Conservation (phyloP, 2,113 vertebrate genomes). For the Cranoglanis bouderius region DNA sequence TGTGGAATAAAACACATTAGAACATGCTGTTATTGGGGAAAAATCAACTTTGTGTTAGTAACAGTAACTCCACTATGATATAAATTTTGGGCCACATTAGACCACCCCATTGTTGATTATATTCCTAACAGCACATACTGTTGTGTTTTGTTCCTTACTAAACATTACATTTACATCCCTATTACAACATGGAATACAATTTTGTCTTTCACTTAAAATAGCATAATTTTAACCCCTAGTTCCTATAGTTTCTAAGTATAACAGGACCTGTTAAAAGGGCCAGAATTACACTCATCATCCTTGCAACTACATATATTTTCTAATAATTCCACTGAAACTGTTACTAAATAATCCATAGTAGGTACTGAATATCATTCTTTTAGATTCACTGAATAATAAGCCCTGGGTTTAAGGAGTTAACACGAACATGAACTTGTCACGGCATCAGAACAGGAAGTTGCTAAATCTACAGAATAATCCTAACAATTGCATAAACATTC, state of each 20-base stretch:
- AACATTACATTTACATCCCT: background rate
- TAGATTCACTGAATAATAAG: background rate
- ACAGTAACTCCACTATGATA: too few relatives aligned
- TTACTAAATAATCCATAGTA: background rate
- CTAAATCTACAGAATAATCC: background rate
- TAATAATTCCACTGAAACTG: background rate
- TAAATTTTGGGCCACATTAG: background rate
- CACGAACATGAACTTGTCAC: background rate
- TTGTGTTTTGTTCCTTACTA: background rate
- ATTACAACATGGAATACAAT: background rate
- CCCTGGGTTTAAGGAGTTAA: background rate
- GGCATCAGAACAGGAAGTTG: background rate
- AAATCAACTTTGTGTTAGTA: too few relatives aligned
- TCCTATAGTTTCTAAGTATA: background rate
- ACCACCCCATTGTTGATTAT: background rate
- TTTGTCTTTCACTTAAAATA: background rate
- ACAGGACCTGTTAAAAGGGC: background rate
- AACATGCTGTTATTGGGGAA: too few relatives aligned
- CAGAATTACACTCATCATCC: background rate
- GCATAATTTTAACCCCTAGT: background rate
- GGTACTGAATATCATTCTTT: background rate
- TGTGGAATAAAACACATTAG: too few relatives aligned
- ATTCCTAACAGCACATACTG: too few relatives aligned
- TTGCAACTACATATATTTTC: background rate
- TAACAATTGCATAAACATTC: background rate